Percentiles rank a stretch among this genome's conserved stretches.
phyloP scores from a whole-genome alignment of 2,797 vertebrate genomes.

The Falco columbarius region DNA sequence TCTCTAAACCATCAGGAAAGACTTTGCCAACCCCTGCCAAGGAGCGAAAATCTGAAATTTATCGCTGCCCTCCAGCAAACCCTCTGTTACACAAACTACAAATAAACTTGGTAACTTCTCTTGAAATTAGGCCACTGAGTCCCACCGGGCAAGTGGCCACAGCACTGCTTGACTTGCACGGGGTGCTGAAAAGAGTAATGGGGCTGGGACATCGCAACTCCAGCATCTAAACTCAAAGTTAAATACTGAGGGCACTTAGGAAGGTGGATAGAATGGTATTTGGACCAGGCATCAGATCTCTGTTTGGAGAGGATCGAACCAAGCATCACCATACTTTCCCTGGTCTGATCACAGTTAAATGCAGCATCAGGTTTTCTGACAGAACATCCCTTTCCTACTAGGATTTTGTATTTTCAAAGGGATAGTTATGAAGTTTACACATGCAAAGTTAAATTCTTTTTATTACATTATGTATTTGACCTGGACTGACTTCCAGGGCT shows the following conservation, averaged over 20 bases:
- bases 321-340: not conserved
- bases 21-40: not conserved
- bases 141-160: not conserved
- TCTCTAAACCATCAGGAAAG: not conserved
- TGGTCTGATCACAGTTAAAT: not conserved
- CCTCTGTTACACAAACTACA: not conserved
- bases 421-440: not conserved
- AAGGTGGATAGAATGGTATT: not conserved
- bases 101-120: not conserved
- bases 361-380: not conserved
- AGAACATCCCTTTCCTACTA: not conserved
- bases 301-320: not conserved
- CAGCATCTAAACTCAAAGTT: not conserved
- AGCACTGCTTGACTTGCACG: not conserved
- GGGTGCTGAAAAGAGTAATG: not conserved
- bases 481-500: not conserved
- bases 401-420: not conserved
- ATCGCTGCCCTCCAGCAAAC: not conserved
- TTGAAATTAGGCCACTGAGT: not conserved
- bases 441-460: fast-evolving
- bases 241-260: not conserved
- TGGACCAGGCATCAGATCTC: not conserved
- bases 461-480: not conserved
- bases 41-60: not conserved
- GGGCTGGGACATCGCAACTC: not conserved